Conservation (phyloP, 2,888 invertebrate species). For the Therioaphis trifolii region DNA sequence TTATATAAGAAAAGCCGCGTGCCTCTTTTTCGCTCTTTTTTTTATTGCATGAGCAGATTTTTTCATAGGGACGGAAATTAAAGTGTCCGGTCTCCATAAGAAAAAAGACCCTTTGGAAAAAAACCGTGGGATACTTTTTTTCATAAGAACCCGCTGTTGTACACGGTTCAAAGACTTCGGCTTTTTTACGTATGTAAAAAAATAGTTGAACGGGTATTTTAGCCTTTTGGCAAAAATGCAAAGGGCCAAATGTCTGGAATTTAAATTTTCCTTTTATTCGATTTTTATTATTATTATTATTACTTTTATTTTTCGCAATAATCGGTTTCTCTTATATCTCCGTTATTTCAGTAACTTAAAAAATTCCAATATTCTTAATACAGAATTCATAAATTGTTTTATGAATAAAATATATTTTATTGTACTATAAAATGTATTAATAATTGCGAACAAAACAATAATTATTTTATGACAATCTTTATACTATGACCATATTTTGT, state of each 20-base stretch:
- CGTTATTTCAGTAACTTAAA: background rate
- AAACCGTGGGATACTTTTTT: slow-evolving; percentile 47
- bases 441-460: too few relatives aligned
- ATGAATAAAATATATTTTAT: too few relatives aligned
- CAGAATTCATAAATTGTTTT: background rate
- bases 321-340: slow-evolving; percentile 8
- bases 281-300: slow-evolving; percentile 24
- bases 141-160: slow-evolving; percentile 42
- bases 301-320: slow-evolving; percentile 20
- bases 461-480: too few relatives aligned
- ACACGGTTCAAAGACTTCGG: slow-evolving; percentile 53
- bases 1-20: slow-evolving; percentile 48
- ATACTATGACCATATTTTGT: too few relatives aligned
- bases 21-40: background rate
- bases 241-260: slow-evolving; percentile 42
- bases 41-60: slow-evolving; percentile 38
- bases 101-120: slow-evolving; percentile 46
- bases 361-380: background rate
- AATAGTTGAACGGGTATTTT: slow-evolving; percentile 42
- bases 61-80: slow-evolving; percentile 55
- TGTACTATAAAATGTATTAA: background rate
- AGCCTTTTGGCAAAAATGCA: slow-evolving; percentile 41
- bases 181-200: slow-evolving; percentile 49
- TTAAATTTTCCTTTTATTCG: slow-evolving; percentile 45
- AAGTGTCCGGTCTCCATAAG: slow-evolving; percentile 56